Evolutionary conservation across 2,888 invertebrate genomes (phyloP), one percentile per base, ranked within the genome.

Genomic region (Ferdinandea cuprea): DNA sequence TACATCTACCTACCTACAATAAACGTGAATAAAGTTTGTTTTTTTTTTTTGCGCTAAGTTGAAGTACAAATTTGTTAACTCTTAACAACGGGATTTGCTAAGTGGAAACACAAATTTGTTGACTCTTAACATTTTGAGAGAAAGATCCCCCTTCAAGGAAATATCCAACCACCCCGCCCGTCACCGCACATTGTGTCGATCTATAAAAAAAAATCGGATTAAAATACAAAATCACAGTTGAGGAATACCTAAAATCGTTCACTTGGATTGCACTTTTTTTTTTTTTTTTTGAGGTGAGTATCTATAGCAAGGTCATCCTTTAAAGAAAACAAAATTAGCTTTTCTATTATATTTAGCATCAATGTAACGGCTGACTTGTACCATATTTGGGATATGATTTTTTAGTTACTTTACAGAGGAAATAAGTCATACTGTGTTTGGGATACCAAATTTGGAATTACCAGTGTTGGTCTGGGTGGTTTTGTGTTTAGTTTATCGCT

Each of bases 361-460:
- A 19, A 30, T 65, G 32, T 81, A 77, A 81, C 81, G 77, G 77
- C 72, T 46, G 17, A 42, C 48, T 44, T 44, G 25, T 30, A 3
- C 46, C 68, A 35, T 76, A 77, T 54, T 32, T 61, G 65, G 71
- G 9, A 42, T 52, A 52, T 7, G n/a, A 17, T 50, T 37, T 28
- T 9, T 3, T 48, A 73, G 11, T 68, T 35, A 15, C 7, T 8
- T 21, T 8, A 44, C 21, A 50, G 28, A 15, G 25, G 5, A 17
- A 42, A 58, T 35, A 19, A 58, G 21, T 46, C 58, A 56, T 37
- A 52, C 40, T 37, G 54, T 37, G 54, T 54, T 42, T 56, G 69
- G 63, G 30, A 83, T 72, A 72, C 83, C 83, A 58, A 78, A 78
- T 68, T 63, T 58, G 78, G 81, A 48, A 28, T 74, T 17, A 37